These are phyloP conservation scores for Bungarus multicinctus DNA, from an alignment of 2,113 vertebrate genomes.

Conservation along the genomic window DNA sequence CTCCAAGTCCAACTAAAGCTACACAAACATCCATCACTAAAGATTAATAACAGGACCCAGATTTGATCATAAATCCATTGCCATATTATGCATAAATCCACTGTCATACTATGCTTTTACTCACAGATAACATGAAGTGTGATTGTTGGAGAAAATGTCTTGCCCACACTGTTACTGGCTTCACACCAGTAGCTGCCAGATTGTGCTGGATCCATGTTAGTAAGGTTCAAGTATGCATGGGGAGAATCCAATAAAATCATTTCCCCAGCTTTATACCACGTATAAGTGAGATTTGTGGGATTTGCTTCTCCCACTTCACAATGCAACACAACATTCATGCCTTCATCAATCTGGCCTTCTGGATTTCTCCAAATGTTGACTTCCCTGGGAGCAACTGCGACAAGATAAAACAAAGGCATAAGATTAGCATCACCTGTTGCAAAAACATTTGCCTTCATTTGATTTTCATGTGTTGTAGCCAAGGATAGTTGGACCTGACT, in stretches of 20 bases:
- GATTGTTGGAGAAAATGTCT: not conserved
- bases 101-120: not conserved
- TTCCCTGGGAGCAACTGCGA: not conserved
- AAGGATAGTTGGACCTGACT: not conserved
- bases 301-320: not conserved
- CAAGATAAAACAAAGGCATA: not conserved
- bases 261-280: not conserved
- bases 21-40: not conserved
- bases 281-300: not conserved
- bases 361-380: not conserved
- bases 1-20: not conserved
- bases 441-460: not conserved
- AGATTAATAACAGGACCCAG: not conserved
- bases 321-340: not conserved
- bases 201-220: not conserved
- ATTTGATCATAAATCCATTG: not conserved
- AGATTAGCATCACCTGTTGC: not conserved
- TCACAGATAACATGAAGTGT: not conserved
- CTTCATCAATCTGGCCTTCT: not conserved
- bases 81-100: not conserved
- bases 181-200: not conserved
- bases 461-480: not conserved
- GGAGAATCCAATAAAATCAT: not conserved
- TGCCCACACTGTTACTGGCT: not conserved
- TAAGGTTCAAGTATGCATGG: not conserved